Percentiles rank a stretch among this genome's conserved stretches.
Conservation (phyloP, 2,113 vertebrate species). For the Syrrhaptes paradoxus region DNA sequence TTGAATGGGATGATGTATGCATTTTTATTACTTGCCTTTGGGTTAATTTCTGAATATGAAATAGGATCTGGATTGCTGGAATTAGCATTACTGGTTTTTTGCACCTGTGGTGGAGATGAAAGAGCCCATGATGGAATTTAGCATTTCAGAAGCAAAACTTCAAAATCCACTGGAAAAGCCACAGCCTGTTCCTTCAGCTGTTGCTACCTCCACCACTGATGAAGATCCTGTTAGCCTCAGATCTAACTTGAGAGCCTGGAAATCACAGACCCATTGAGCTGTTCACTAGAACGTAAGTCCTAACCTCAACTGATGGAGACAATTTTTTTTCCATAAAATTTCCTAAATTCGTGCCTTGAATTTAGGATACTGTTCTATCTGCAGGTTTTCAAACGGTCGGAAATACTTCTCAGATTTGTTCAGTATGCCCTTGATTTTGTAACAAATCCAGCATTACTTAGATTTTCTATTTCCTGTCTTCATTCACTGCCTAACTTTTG, state of each 20-base stretch:
- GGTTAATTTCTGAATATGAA: slow-evolving; percentile 62
- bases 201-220: background rate
- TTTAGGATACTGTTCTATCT: background rate
- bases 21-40: slow-evolving; percentile 67
- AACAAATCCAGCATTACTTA: background rate
- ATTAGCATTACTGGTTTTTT: slow-evolving; percentile 38
- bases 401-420: background rate
- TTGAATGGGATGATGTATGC: slow-evolving; percentile 57
- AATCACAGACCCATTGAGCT: background rate
- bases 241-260: background rate
- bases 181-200: slow-evolving; percentile 24
- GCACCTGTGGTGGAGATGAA: slow-evolving; percentile 62
- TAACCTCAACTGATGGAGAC: slow-evolving; percentile 20
- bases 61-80: slow-evolving; percentile 50
- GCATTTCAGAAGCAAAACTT: slow-evolving; percentile 27
- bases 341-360: background rate
- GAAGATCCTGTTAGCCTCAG: background rate
- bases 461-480: background rate
- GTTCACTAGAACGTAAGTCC: background rate
- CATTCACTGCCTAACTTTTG: background rate
- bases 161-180: slow-evolving; percentile 33
- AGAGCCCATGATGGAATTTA: slow-evolving; percentile 16
- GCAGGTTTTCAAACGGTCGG: background rate
- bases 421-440: background rate
- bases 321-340: background rate